Conservation (phyloP, 2,888 invertebrate species). For the Athalia cordata region DNA sequence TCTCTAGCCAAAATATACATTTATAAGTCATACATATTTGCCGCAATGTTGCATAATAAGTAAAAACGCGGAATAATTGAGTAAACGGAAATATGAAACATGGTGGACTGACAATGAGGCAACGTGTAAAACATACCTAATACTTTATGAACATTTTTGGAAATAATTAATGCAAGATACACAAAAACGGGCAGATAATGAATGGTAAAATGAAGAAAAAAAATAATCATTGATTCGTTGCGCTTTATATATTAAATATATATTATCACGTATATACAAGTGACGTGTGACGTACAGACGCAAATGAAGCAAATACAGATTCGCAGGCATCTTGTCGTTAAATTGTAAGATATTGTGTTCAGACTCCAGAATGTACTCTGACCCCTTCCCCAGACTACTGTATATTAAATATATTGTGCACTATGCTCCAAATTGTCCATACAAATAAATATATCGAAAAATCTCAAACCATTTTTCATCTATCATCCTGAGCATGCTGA, state of each 20-base stretch:
- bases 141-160: constrained; percentile 53
- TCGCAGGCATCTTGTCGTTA: constrained; percentile 70
- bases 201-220: not conserved
- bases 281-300: constrained; percentile 66
- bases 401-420: constrained; percentile 70
- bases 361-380: constrained; percentile 71
- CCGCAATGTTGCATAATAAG: constrained; percentile 63
- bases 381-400: constrained; percentile 58
- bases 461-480: constrained; percentile 46
- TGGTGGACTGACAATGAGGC: constrained; percentile 60
- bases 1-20: constrained; percentile 54
- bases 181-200: too few relatives aligned
- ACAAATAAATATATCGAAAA: constrained; percentile 71
- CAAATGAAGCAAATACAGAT: constrained; percentile 68
- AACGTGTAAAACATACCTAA: constrained; percentile 53
- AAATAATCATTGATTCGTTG: constrained; percentile 62
- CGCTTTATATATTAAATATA: constrained; percentile 63
- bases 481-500: too few relatives aligned
- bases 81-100: constrained; percentile 55
- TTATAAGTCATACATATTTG: constrained; percentile 58
- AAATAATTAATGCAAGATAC: constrained; percentile 9
- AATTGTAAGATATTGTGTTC: constrained; percentile 71
- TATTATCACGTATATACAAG: constrained; percentile 60
- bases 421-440: constrained; percentile 71
- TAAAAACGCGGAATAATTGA: constrained; percentile 47